Percentiles rank a stretch among this genome's conserved stretches.
phyloP scores from a whole-genome alignment of 2,888 invertebrate genomes.

The Leucoma salicis region DNA sequence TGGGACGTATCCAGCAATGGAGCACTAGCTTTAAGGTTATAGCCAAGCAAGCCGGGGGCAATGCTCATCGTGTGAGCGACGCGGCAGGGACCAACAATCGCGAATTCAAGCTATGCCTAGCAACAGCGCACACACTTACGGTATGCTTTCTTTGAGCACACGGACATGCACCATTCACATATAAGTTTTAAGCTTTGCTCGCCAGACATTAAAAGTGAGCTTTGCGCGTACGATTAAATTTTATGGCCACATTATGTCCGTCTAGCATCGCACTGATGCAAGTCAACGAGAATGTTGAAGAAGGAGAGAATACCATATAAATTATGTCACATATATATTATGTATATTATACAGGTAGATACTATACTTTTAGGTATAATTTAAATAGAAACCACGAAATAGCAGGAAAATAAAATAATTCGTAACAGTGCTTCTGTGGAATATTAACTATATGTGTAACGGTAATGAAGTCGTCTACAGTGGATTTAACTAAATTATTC shows the following conservation, averaged over 20 bases:
- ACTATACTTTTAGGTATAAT: too few species aligned
- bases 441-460: conserved; percentile 65
- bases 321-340: too few species aligned
- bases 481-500: conserved; percentile 76
- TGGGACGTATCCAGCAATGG: conserved; percentile 26
- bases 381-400: conserved; percentile 59
- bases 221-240: conserved; percentile 40
- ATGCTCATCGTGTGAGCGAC: conserved; percentile 79
- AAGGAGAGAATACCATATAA: neutral
- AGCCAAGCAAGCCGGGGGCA: conserved; percentile 61
- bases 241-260: conserved; percentile 21
- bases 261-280: conserved; percentile 31
- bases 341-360: too few species aligned
- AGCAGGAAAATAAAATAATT: conserved; percentile 69
- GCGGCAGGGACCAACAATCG: conserved; percentile 71
- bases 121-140: conserved; percentile 72
- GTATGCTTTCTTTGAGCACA: conserved; percentile 60
- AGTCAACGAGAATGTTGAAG: conserved; percentile 38
- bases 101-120: conserved; percentile 75
- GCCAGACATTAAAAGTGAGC: conserved; percentile 49
- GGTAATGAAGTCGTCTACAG: conserved; percentile 63
- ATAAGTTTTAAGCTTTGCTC: conserved; percentile 52
- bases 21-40: conserved; percentile 20
- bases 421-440: conserved; percentile 51
- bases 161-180: conserved; percentile 52